Percentiles rank a stretch among this genome's conserved stretches.
Evolutionary conservation across 2,113 vertebrate species (phyloP).

Genomic region (Megalops atlanticus): DNA sequence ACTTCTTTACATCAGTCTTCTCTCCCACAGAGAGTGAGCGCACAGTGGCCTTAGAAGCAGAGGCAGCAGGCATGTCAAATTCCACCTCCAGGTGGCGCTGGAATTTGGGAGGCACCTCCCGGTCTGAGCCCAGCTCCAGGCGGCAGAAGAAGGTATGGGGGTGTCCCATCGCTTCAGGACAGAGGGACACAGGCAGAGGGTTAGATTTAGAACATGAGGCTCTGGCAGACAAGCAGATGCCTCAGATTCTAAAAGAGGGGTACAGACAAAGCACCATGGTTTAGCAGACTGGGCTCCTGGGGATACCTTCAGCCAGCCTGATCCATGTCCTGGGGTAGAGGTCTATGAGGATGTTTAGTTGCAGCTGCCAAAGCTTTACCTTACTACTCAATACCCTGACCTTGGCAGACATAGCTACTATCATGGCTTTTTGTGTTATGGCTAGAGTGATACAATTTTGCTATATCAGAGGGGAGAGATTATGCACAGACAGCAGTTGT

Average conservation of each 20-base stretch:
- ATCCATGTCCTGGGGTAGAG: neutral
- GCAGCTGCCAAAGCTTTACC: neutral
- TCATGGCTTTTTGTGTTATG: neutral
- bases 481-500: neutral
- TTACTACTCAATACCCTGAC: neutral
- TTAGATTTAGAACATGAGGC: neutral
- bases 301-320: too few species aligned
- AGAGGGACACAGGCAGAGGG: neutral
- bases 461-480: neutral
- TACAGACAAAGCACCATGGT: too few species aligned
- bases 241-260: too few species aligned
- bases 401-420: neutral
- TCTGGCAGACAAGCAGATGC: too few species aligned
- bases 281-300: too few species aligned
- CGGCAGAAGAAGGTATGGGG: slow-evolving; percentile 90
- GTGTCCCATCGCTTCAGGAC: slow-evolving; percentile 73
- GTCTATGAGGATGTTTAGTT: neutral
- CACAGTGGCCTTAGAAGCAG: slow-evolving; percentile 78
- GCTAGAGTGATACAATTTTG: neutral
- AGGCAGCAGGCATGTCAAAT: slow-evolving; percentile 83
- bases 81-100: slow-evolving; percentile 77
- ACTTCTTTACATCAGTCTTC: slow-evolving; percentile 77
- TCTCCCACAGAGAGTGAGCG: slow-evolving; percentile 82
- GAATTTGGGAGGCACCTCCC: slow-evolving; percentile 82
- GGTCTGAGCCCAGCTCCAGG: slow-evolving; percentile 85